Evolutionary conservation across 2,888 invertebrate genomes (phyloP).

Genomic region (Coleophora flavipennella): DNA sequence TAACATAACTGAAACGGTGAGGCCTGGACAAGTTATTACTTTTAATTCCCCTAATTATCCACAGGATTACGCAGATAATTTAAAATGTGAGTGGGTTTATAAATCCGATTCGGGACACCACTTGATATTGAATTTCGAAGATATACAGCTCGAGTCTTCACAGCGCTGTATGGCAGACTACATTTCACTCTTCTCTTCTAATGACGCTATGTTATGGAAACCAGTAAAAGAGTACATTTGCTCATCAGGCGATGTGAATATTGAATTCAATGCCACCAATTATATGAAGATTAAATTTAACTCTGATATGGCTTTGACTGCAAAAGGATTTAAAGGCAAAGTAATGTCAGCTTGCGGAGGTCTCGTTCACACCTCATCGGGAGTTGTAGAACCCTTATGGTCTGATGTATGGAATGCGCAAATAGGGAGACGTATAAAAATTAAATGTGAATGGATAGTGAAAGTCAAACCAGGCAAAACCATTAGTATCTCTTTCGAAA

Average conservation of each 20-base stretch:
- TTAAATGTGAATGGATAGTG: slow-evolving; percentile 81
- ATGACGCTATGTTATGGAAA: slow-evolving; percentile 65
- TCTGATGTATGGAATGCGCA: slow-evolving; percentile 20
- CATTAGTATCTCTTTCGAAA: slow-evolving; percentile 76
- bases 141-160: slow-evolving; percentile 75
- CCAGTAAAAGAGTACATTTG: slow-evolving; percentile 69
- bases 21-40: slow-evolving; percentile 20
- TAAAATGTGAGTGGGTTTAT: slow-evolving; percentile 84
- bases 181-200: slow-evolving; percentile 73
- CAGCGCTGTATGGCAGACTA: slow-evolving; percentile 74
- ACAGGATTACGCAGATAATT: slow-evolving; percentile 71
- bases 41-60: slow-evolving; percentile 86
- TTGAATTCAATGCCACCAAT: slow-evolving; percentile 45
- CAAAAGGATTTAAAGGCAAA: slow-evolving; percentile 78
- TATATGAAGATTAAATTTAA: slow-evolving; percentile 79
- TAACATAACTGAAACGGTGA: slow-evolving; percentile 36
- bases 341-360: slow-evolving; percentile 81
- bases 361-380: slow-evolving; percentile 67
- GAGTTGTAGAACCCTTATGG: slow-evolving; percentile 53
- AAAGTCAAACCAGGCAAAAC: slow-evolving; percentile 80
- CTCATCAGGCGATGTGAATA: slow-evolving; percentile 38
- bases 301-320: slow-evolving; percentile 73
- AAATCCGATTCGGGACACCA: slow-evolving; percentile 74
- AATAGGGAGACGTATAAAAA: slow-evolving; percentile 16
- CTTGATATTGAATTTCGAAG: slow-evolving; percentile 68